phyloP scores from a whole-genome alignment of 92 coral and sea anemone species.

The Diadumene lineata region DNA sequence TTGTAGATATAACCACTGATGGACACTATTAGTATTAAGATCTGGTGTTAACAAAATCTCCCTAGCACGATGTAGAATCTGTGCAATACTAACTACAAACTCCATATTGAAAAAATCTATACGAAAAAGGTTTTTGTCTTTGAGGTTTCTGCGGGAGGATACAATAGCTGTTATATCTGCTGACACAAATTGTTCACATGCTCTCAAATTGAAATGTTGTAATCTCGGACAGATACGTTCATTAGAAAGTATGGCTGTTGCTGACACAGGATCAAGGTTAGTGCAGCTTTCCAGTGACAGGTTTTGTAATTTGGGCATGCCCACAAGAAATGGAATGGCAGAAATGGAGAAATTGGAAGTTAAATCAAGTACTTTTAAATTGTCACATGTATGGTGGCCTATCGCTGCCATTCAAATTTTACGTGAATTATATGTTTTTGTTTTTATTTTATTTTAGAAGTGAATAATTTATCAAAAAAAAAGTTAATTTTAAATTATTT shows the following conservation, averaged over 20 bases:
- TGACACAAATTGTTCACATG: conserved; percentile 3
- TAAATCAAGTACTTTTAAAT: conserved; percentile 14
- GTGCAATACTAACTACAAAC: conserved; percentile 6
- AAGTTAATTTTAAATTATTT: too few species aligned
- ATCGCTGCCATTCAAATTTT: too few species aligned
- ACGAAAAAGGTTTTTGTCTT: conserved; percentile 1
- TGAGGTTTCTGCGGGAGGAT: conserved; percentile 1
- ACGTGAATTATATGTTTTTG: too few species aligned
- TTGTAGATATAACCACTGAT: neutral
- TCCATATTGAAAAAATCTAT: conserved; percentile 13
- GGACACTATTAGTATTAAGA: conserved; percentile 6
- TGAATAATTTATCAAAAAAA: too few species aligned
- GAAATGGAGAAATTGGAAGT: conserved; percentile 15
- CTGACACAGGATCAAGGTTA: conserved; percentile 16
- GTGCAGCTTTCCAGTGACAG: conserved; percentile 13
- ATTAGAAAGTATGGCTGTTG: conserved; percentile 18
- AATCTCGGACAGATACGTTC: conserved; percentile 6
- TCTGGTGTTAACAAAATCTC: conserved; percentile 18
- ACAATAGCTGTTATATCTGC: conserved; percentile 5
- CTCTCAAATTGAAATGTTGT: neutral
- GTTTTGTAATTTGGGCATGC: conserved; percentile 14
- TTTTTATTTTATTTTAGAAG: too few species aligned
- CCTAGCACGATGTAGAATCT: conserved; percentile 8
- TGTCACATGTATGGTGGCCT: neutral
- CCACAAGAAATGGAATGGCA: conserved; percentile 19